Percentiles rank a stretch among this genome's conserved stretches.
phyloP scores from a whole-genome alignment of 1,140 invertebrate species.

The Cydia strobilella region DNA sequence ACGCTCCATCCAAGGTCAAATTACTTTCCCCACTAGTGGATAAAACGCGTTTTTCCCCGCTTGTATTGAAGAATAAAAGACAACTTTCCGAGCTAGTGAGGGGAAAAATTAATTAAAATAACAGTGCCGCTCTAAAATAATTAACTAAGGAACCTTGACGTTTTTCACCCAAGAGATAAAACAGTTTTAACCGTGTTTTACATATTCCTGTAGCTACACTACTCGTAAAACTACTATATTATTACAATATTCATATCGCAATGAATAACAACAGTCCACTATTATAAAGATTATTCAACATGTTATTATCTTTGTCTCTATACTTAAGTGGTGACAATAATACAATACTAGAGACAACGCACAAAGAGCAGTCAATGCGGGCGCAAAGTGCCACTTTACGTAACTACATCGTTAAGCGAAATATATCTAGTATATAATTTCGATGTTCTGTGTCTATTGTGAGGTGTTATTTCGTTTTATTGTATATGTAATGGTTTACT shows the following conservation, averaged over 20 bases:
- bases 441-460: background rate
- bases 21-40: too few relatives aligned
- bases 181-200: too few relatives aligned
- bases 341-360: background rate
- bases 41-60: too few relatives aligned
- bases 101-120: too few relatives aligned
- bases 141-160: too few relatives aligned
- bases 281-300: background rate
- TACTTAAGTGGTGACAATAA: conserved; percentile 11
- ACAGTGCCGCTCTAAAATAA: too few relatives aligned
- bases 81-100: too few relatives aligned
- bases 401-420: conserved; percentile 8
- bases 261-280: background rate
- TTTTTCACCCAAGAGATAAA: too few relatives aligned
- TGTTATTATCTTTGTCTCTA: background rate
- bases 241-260: background rate
- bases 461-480: background rate
- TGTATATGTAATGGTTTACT: background rate
- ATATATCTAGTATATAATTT: conserved; percentile 19
- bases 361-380: background rate
- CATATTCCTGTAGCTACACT: background rate
- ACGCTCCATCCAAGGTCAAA: too few relatives aligned
- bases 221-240: background rate
- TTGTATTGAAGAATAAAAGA: too few relatives aligned
- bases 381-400: conserved; percentile 19